These are phyloP conservation scores for Troides oblongomaculatus DNA, from an alignment of 2,888 invertebrate species.

Conservation along the genomic window DNA sequence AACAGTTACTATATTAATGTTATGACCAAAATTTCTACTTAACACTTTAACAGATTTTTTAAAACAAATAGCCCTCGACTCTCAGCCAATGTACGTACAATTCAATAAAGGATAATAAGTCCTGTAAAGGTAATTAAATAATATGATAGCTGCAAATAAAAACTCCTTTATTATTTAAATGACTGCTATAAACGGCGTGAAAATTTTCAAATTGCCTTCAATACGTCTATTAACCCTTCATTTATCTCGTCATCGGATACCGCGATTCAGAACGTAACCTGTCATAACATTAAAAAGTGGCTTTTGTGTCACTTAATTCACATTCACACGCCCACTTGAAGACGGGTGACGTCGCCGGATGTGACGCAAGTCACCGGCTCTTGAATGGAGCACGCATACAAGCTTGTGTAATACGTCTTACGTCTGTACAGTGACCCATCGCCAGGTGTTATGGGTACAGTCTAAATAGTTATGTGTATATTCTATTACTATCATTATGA, in stretches of 20 bases:
- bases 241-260: slow-evolving; percentile 50
- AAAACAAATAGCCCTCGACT: too few relatives aligned
- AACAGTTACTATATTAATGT: too few relatives aligned
- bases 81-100: too few relatives aligned
- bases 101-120: too few relatives aligned
- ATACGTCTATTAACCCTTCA: slow-evolving; percentile 54
- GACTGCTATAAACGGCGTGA: not conserved
- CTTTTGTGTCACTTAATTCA: slow-evolving; percentile 51
- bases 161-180: slow-evolving; percentile 8
- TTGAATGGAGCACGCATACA: slow-evolving; percentile 72
- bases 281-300: slow-evolving; percentile 58
- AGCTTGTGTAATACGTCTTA: slow-evolving; percentile 34
- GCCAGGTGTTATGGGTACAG: not conserved
- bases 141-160: not conserved
- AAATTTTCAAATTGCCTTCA: slow-evolving; percentile 37
- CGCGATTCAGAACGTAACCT: slow-evolving; percentile 43
- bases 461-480: not conserved
- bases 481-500: too few relatives aligned
- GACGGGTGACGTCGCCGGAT: slow-evolving; percentile 68
- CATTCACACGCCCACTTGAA: slow-evolving; percentile 69
- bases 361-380: slow-evolving; percentile 64
- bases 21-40: too few relatives aligned
- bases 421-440: slow-evolving; percentile 16
- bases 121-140: not conserved
- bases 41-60: too few relatives aligned